Evolutionary conservation across 2,113 vertebrate species (phyloP).

Genomic region (Platysteira castanea): DNA sequence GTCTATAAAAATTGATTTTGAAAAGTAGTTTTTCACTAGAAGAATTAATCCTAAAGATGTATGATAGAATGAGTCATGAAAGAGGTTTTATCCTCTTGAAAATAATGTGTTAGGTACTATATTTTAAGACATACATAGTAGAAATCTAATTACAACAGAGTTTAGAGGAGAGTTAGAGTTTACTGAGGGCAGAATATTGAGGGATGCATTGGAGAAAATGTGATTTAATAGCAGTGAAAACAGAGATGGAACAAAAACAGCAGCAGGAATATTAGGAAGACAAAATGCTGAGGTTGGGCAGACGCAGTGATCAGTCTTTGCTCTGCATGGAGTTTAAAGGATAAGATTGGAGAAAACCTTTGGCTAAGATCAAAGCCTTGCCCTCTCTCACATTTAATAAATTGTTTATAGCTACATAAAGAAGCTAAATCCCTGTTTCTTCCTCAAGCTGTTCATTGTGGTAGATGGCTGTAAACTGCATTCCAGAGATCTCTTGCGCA

Average conservation of each 20-base stretch:
- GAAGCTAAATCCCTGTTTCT: not conserved
- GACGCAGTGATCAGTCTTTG: not conserved
- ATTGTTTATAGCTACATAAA: not conserved
- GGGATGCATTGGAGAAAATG: not conserved
- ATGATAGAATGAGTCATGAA: not conserved
- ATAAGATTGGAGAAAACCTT: not conserved
- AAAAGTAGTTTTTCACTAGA: not conserved
- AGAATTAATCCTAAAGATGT: not conserved
- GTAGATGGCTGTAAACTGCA: not conserved
- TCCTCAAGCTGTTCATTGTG: not conserved
- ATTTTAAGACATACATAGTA: not conserved
- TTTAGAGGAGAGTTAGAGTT: not conserved
- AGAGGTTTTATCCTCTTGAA: not conserved
- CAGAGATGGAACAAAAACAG: not conserved
- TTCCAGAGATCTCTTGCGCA: not conserved
- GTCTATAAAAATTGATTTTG: not conserved
- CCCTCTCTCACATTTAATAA: not conserved
- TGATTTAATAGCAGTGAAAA: not conserved
- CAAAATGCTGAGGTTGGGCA: not conserved
- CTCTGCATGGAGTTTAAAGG: not conserved
- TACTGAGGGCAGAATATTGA: not conserved
- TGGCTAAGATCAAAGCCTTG: not conserved
- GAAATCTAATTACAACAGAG: not conserved
- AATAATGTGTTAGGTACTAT: not conserved
- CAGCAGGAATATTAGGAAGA: not conserved